Evolutionary conservation across 2,113 vertebrate genomes (phyloP).

Genomic region (Xyliphius kryptos): DNA sequence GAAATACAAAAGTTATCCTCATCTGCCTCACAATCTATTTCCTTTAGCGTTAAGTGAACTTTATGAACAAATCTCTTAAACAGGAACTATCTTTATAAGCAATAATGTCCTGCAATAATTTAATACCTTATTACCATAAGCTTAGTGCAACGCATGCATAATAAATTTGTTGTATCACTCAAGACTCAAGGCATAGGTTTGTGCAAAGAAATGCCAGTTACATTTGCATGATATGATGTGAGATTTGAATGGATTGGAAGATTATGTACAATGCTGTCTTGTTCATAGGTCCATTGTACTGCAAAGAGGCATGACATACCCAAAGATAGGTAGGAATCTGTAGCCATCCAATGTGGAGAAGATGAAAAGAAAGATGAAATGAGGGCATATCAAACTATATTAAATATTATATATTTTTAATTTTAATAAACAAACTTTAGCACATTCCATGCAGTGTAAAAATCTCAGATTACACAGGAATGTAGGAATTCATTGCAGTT

Average conservation of each 20-base stretch:
- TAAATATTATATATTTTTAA: constrained; percentile 14
- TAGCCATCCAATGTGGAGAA: constrained; percentile 56
- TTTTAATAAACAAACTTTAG: constrained; percentile 4
- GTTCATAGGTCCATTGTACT: constrained; percentile 68
- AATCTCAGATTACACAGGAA: not conserved
- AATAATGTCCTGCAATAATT: constrained; percentile 77
- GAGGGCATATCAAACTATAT: constrained; percentile 35
- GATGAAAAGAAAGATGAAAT: constrained; percentile 43
- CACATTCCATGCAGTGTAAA: not conserved
- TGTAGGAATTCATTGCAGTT: too few relatives aligned
- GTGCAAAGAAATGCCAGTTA: constrained; percentile 66
- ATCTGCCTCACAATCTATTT: constrained; percentile 52
- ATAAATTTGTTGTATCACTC: constrained; percentile 73
- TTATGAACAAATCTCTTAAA: too few relatives aligned
- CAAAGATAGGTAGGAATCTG: constrained; percentile 67
- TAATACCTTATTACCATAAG: constrained; percentile 77
- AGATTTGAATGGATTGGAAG: constrained; percentile 74
- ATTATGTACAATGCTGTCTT: constrained; percentile 74
- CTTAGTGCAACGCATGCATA: constrained; percentile 72
- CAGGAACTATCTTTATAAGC: constrained; percentile 64
- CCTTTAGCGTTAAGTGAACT: too few relatives aligned
- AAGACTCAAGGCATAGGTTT: constrained; percentile 67
- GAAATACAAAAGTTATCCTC: constrained; percentile 31
- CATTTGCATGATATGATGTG: constrained; percentile 77
- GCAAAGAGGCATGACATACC: constrained; percentile 70